phyloP scores from a whole-genome alignment of 1,140 invertebrate species.

The Hirudo medicinalis region DNA sequence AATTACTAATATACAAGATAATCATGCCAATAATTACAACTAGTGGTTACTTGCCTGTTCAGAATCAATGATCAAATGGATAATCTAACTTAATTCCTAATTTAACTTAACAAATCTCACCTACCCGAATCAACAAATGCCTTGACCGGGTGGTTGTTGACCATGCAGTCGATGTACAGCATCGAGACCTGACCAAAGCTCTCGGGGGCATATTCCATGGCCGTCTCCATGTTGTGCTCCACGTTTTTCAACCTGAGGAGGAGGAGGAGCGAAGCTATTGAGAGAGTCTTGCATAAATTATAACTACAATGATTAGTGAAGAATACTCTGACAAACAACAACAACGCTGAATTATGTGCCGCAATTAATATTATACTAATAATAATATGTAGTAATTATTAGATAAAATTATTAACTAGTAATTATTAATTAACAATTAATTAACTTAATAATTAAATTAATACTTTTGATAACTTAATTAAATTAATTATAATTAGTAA shows the following conservation, averaged over 20 bases:
- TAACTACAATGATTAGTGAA: not conserved
- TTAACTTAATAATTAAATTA: not conserved
- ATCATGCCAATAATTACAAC: too few species aligned
- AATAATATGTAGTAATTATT: too few species aligned
- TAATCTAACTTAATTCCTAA: too few species aligned
- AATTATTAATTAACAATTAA: too few species aligned
- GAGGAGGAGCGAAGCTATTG: too few species aligned
- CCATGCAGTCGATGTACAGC: slow-evolving; percentile 64
- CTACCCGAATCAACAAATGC: slow-evolving; percentile 76
- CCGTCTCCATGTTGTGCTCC: slow-evolving; percentile 94
- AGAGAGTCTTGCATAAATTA: not conserved
- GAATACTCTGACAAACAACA: not conserved
- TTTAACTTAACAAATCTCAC: not conserved
- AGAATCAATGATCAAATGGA: too few species aligned
- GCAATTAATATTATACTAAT: not conserved
- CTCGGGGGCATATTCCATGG: slow-evolving; percentile 94
- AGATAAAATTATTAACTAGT: too few species aligned
- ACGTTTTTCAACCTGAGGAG: slow-evolving; percentile 67
- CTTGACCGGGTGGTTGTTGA: slow-evolving; percentile 88
- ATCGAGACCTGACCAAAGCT: slow-evolving; percentile 92
- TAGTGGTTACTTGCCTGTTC: too few species aligned
- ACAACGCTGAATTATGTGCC: not conserved
- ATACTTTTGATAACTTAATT: not conserved
- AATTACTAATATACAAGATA: too few species aligned
- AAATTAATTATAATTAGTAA: not conserved